Percentiles rank a stretch among this genome's conserved stretches.
Evolutionary conservation across 2,797 vertebrate species (phyloP).

Genomic region (Pithecia hirsuta): DNA sequence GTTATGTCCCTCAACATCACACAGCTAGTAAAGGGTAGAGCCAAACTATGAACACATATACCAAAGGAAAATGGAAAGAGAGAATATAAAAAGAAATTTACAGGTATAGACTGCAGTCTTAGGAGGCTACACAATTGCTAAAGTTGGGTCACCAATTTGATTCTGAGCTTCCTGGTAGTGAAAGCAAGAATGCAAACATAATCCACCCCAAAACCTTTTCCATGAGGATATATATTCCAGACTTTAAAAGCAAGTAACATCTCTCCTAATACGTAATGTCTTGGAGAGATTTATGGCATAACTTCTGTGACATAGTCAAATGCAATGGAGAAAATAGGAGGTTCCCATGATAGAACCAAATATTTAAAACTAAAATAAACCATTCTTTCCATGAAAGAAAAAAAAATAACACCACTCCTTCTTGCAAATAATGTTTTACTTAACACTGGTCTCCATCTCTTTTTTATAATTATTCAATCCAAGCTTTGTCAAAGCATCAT

Average conservation of each 20-base stretch:
- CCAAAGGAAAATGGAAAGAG: neutral
- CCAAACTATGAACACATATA: neutral
- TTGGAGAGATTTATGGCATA: neutral
- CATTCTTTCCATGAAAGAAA: conserved; percentile 14
- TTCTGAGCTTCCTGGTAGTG: neutral
- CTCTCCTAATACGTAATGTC: neutral
- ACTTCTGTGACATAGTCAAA: neutral
- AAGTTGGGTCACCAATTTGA: neutral
- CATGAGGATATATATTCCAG: neutral
- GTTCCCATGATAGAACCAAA: neutral
- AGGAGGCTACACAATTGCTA: neutral
- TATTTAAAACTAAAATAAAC: conserved; percentile 7
- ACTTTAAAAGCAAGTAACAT: neutral
- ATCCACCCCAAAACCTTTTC: neutral
- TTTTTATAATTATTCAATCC: conserved; percentile 57
- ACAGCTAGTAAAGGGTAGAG: neutral
- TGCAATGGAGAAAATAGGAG: neutral
- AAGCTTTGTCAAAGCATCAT: conserved; percentile 44
- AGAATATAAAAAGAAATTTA: neutral
- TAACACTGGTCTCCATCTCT: conserved; percentile 44
- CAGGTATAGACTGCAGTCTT: neutral
- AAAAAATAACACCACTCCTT: neutral
- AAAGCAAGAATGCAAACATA: neutral
- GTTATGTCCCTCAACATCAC: neutral
- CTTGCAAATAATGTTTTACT: conserved; percentile 37